Evolutionary conservation across 2,888 invertebrate species (phyloP), one percentile per base, ranked within the genome.

Genomic region (Acleris sparsana): DNA sequence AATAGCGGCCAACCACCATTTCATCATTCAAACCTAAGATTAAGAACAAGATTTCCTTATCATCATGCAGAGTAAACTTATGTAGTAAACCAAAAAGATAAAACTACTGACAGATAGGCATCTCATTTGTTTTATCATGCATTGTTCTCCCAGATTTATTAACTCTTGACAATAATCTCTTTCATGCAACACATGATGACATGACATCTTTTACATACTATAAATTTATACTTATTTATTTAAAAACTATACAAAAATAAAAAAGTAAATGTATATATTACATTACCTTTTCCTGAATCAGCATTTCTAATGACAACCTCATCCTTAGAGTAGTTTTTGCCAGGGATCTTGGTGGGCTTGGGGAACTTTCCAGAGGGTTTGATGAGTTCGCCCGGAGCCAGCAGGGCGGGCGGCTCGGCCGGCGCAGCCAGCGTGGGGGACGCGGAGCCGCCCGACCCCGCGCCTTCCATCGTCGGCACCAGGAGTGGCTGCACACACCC

Each of bases 231-330:
- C 22, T 18, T 22, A 18, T 39, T 2, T 22, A 20, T 13, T 51
- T 51, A 17, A 46, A 46, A n/a, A 48, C 7, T 46, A n/a, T n/a
- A n/a, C n/a, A n/a, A n/a, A n/a, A n/a, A n/a, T n/a, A n/a, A n/a
- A n/a, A n/a, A n/a, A n/a, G n/a, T n/a, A n/a, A n/a, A n/a, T n/a
- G n/a, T n/a, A n/a, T n/a, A 39, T 13, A 61, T 46, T 44, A 22
- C n/a, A 80, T 86, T 92, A 97, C 98, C 98, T 96, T 98, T 98
- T 81, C 98, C 98, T 60, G 98, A 98, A 90, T 98, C 98, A 70
- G 97, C 97, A 87, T 98, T 98, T 73, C 98, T 94, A 80, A 99
- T 99, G 70, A 98, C 97, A 71, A 98, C 97, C 91, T 99, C 98
- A 84, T 98, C 98, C 87, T 98, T 97, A 80, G 97, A 97, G 89